A percentile compares a stretch with the other conserved stretches of the same genome.
Conservation (phyloP, 2,888 invertebrate genomes). For the Yponomeuta evonymella region DNA sequence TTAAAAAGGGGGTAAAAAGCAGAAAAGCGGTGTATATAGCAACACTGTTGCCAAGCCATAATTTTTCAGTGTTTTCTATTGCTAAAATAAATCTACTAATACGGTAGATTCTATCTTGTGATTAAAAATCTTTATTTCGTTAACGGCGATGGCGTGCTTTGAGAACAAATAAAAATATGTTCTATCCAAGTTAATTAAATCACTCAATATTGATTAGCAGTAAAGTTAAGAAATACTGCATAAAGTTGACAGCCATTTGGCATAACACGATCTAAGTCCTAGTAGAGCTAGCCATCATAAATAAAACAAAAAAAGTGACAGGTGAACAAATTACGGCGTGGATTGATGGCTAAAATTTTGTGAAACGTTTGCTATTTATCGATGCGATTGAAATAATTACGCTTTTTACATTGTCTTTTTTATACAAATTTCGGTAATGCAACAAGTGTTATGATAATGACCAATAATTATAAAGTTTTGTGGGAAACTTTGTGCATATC, state of each 20-base stretch:
- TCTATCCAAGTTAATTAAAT: background rate
- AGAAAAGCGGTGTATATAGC: too few species aligned
- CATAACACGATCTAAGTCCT: background rate
- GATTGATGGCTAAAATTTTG: slow-evolving; percentile 61
- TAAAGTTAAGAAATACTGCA: background rate
- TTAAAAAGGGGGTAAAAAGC: too few species aligned
- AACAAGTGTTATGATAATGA: slow-evolving; percentile 58
- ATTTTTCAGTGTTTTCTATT: background rate
- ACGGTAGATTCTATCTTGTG: background rate
- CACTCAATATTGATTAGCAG: background rate
- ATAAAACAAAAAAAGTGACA: slow-evolving; percentile 33
- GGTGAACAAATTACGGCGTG: slow-evolving; percentile 68
- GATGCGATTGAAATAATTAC: slow-evolving; percentile 31
- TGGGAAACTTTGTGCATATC: slow-evolving; percentile 72
- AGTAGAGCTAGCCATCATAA: background rate
- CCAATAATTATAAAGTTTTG: slow-evolving; percentile 63
- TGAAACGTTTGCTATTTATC: slow-evolving; percentile 32
- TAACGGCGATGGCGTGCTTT: too few species aligned
- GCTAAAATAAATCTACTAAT: background rate
- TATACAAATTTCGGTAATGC: slow-evolving; percentile 36
- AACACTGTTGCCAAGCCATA: background rate
- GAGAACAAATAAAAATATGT: too few species aligned
- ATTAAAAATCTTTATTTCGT: background rate
- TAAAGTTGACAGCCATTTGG: background rate
- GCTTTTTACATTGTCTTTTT: slow-evolving; percentile 28